Base-by-base conservation (phyloP, 2,113 vertebrate species). In the Symphodus melops region DNA sequence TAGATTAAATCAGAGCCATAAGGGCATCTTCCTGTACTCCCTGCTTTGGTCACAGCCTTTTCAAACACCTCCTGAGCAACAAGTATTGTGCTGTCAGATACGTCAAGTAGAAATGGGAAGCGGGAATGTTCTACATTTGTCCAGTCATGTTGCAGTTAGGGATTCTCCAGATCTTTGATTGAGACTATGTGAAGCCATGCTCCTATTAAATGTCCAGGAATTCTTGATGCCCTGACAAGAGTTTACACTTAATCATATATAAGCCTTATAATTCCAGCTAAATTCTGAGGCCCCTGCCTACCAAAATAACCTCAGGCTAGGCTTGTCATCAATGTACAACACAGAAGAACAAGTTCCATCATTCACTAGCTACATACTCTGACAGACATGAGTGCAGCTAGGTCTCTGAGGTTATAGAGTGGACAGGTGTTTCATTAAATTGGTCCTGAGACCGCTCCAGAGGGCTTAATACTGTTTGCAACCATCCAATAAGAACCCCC, bases 341-440 rank as follows among this genome's bases (percentile, higher is more conserved):
- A 33, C 56, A 28, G 60, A 16, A 5, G 1, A 44, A 65, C 59
- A 79, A 25, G 28, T 42, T 39, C 20, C 23, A 63, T 16, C 6
- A 68, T 52, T 68, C 58, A 66, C 33, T 52, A 42, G 19, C 51
- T 48, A 44, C 33, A 16, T 25, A 17, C 25, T 59, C n/a, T 57
- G 61, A 77, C 60, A 74, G 72, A n/a, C 8, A 17, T 72, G 52
- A 64, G 49, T 52, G 54, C 54, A 72, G 66, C 19, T 48, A 49
- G 48, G 20, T 17, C 49, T 54, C 52, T 83, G 36, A 72, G 59
- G 44, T 68, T 66, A 68, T 66, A 13, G 17, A 67, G 63, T 37
- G 3, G 62, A 76, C 39, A 64, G 36, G 66, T 75, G 62, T 75
- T 77, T 77, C 41, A 68, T 74, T 75, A 67, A 33, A 77, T 33